Evolutionary conservation across 2,113 vertebrate genomes (phyloP).

Genomic region (Hoplias malabaricus): DNA sequence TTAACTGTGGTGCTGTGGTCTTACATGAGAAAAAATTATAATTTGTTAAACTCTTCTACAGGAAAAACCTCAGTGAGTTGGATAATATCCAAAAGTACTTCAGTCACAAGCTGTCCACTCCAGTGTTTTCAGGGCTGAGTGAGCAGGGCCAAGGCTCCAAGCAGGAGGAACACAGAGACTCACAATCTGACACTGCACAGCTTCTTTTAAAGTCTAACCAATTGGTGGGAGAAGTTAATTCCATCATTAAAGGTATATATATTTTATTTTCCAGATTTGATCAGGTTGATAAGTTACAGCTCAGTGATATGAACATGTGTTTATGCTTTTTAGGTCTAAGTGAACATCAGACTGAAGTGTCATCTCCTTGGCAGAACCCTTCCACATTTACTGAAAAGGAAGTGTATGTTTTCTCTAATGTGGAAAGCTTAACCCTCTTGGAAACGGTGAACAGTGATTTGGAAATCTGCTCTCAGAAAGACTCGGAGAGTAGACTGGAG

Average conservation of each 20-base stretch:
- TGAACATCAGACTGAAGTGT: constrained; percentile 11
- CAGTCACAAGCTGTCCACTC: constrained; percentile 80
- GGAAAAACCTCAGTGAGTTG: constrained; percentile 88
- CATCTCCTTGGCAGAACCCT: not conserved
- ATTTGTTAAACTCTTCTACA: too few species aligned
- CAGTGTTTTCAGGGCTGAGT: constrained; percentile 62
- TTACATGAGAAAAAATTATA: too few species aligned
- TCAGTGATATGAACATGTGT: not conserved
- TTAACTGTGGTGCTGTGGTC: too few species aligned
- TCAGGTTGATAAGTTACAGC: not conserved
- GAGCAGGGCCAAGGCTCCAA: constrained; percentile 51
- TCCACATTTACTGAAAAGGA: not conserved
- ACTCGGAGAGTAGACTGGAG: constrained; percentile 15
- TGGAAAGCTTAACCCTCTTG: not conserved
- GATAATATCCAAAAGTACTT: constrained; percentile 94
- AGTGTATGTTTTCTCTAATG: not conserved
- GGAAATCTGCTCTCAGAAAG: constrained; percentile 37
- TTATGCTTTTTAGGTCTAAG: constrained; percentile 3
- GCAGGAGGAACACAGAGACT: constrained; percentile 14
- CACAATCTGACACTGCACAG: constrained; percentile 36
- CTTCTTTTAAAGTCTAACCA: constrained; percentile 77
- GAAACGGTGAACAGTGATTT: constrained; percentile 24
- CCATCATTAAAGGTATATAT: constrained; percentile 79
- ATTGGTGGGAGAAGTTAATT: constrained; percentile 81
- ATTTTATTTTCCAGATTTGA: not conserved